Evolutionary conservation across 2,113 vertebrate genomes (phyloP).

Genomic region (Ailurus styani): DNA sequence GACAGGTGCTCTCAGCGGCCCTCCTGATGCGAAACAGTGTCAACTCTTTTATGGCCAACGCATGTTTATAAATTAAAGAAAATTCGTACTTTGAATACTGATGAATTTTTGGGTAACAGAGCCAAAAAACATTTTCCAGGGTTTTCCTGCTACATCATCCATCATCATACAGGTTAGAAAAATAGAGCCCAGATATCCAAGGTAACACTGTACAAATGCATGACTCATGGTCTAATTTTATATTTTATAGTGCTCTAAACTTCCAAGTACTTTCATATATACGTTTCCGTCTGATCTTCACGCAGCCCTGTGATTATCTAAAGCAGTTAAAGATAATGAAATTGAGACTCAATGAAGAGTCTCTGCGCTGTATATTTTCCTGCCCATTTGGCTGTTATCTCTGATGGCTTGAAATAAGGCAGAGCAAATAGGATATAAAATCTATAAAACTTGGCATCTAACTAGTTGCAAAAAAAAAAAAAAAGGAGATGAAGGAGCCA

Average conservation of each 20-base stretch:
- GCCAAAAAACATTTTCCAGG: background rate
- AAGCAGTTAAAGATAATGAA: conserved; percentile 32
- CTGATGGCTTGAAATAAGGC: background rate
- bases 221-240: background rate
- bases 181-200: background rate
- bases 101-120: conserved; percentile 2
- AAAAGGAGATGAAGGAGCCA: background rate
- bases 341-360: conserved; percentile 10
- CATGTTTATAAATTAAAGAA: background rate
- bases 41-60: background rate
- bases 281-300: conserved; percentile 18
- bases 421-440: background rate
- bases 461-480: background rate
- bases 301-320: background rate
- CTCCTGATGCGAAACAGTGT: background rate
- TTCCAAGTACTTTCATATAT: background rate
- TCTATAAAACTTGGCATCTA: background rate
- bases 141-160: background rate
- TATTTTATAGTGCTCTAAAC: conserved; percentile 11
- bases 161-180: background rate
- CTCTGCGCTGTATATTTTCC: background rate
- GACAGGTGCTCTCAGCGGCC: background rate
- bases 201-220: background rate
- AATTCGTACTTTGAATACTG: background rate
- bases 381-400: background rate